Conservation (phyloP, 2,888 invertebrate species). For the Scrobipalpa atriplicella region DNA sequence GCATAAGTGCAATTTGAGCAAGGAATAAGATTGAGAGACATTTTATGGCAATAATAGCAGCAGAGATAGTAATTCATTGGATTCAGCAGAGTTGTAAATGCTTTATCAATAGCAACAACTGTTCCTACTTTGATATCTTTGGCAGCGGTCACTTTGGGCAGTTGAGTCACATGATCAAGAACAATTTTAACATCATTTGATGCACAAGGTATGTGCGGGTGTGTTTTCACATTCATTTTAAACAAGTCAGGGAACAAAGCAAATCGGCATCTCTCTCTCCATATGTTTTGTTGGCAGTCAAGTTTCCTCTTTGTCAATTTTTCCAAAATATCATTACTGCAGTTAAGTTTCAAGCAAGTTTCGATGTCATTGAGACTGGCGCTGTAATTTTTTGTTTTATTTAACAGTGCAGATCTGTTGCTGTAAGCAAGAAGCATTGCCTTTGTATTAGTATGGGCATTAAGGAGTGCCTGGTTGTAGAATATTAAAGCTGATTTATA, state of each 20-base stretch:
- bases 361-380: slow-evolving; percentile 45
- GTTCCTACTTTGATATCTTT: slow-evolving; percentile 29
- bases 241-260: slow-evolving; percentile 12
- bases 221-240: slow-evolving; percentile 1
- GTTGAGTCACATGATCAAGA: background rate
- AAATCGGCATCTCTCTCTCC: slow-evolving; percentile 6
- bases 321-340: slow-evolving; percentile 37
- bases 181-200: slow-evolving; percentile 23
- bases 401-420: slow-evolving; percentile 45
- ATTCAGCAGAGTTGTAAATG: slow-evolving; percentile 13
- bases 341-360: slow-evolving; percentile 39
- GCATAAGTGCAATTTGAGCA: slow-evolving; percentile 6
- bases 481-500: slow-evolving; percentile 33
- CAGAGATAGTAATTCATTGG: slow-evolving; percentile 16
- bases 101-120: slow-evolving; percentile 21
- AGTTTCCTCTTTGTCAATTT: slow-evolving; percentile 38
- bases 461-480: slow-evolving; percentile 44
- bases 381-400: slow-evolving; percentile 31
- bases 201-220: slow-evolving; percentile 27
- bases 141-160: slow-evolving; percentile 24
- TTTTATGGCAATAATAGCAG: slow-evolving; percentile 27
- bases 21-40: slow-evolving; percentile 26
- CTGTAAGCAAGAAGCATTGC: slow-evolving; percentile 42
- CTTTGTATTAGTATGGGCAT: slow-evolving; percentile 41
- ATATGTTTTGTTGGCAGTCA: slow-evolving; percentile 19